These are phyloP conservation scores for Henicopernis longicauda DNA, from an alignment of 2,113 vertebrate species.

Conservation along the genomic window DNA sequence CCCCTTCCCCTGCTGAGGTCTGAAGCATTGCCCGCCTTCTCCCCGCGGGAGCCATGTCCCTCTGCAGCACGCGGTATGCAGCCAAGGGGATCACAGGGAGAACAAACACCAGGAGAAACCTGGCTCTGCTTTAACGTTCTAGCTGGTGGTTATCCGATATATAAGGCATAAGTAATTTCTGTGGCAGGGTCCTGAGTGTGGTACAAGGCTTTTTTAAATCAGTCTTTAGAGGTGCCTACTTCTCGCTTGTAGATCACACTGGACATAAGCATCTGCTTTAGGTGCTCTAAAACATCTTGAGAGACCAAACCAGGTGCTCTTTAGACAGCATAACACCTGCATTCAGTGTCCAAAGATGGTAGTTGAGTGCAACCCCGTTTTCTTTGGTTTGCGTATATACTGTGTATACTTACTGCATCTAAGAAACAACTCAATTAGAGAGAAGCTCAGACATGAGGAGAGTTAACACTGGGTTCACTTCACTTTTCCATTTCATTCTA, in stretches of 20 bases:
- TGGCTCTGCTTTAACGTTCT: not conserved
- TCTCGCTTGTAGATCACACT: not conserved
- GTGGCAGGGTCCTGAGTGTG: not conserved
- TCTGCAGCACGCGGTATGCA: accelerated
- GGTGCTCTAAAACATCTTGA: not conserved
- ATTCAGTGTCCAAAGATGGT: not conserved
- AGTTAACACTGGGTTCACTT: not conserved
- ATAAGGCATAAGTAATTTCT: not conserved
- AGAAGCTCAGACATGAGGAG: not conserved
- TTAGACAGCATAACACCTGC: not conserved
- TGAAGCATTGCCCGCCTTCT: not conserved
- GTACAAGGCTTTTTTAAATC: not conserved
- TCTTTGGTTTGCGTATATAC: not conserved
- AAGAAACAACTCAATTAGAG: not conserved
- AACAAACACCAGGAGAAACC: not conserved
- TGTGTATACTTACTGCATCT: not conserved
- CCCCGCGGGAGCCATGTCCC: accelerated
- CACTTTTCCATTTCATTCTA: not conserved
- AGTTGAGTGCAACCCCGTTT: not conserved
- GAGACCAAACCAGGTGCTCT: not conserved
- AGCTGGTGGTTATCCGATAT: not conserved
- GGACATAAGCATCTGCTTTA: not conserved
- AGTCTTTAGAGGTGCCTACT: not conserved
- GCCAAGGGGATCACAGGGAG: not conserved
- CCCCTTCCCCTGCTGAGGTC: not conserved